Evolutionary conservation across 2,797 vertebrate genomes (phyloP).

Genomic region (Sebastes reedi): DNA sequence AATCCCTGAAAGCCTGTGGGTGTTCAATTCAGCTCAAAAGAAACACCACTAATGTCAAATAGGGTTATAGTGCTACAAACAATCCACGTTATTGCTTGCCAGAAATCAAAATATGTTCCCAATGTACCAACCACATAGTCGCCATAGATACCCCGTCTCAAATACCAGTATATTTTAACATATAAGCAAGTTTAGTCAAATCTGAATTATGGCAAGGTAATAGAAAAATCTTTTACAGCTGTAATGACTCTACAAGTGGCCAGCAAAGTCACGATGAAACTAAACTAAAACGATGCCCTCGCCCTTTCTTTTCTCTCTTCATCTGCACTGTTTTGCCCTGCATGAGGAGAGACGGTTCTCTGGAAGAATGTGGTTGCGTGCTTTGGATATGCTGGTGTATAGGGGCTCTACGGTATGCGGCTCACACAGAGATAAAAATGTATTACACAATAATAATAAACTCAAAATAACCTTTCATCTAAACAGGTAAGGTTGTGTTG

Average conservation of each 20-base stretch:
- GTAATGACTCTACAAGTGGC: conserved; percentile 5
- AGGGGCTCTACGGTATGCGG: conserved; percentile 8
- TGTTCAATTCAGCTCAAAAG: conserved; percentile 33
- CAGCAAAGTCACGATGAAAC: conserved; percentile 8
- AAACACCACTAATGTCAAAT: conserved; percentile 35
- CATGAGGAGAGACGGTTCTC: conserved; percentile 30
- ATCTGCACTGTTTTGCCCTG: conserved; percentile 5
- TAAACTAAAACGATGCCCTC: conserved; percentile 4
- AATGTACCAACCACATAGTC: conserved; percentile 7
- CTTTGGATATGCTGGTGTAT: conserved; percentile 37
- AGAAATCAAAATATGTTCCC: conserved; percentile 28
- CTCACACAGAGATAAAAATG: conserved; percentile 20
- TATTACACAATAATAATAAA: conserved; percentile 5
- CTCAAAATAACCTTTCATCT: background rate
- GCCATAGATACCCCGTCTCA: conserved; percentile 4
- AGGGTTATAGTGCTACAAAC: conserved; percentile 19
- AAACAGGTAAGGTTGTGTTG: background rate
- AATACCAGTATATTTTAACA: conserved; percentile 1
- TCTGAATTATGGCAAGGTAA: background rate
- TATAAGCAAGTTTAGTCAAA: conserved; percentile 9
- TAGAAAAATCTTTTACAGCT: conserved; percentile 31
- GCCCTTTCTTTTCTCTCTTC: conserved; percentile 13
- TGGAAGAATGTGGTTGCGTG: conserved; percentile 46
- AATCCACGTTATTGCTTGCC: background rate
- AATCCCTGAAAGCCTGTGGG: conserved; percentile 44